Base-by-base conservation (phyloP, 2,888 invertebrate genomes). In the Dasypogon diadema region DNA sequence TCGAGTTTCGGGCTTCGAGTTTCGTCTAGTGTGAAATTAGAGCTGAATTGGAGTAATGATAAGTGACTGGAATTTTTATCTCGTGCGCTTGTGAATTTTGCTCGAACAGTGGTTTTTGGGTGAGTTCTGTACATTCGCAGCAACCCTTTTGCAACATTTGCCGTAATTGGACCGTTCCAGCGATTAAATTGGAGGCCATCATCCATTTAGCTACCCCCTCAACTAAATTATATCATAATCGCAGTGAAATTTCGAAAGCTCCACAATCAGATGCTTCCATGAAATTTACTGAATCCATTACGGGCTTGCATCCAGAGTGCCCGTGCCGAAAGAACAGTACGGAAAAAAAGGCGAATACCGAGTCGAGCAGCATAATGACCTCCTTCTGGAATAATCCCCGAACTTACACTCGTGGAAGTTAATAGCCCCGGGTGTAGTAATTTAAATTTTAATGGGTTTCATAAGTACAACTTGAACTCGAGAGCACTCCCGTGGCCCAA, bases 401-500 rank as follows among this genome's bases (percentile, higher is more conserved):
- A 68, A 55, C 37, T 73, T 73, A 73, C 30, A 73, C 73, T 56
- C 54, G 70, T 55, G 70, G 42, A 56, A 73, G 73, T 73, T 73
- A 73, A 73, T 73, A 73, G 56, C 73, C 56, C 26, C 54, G 73
- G 73, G 73, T 26, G 70, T 56, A 73, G 73, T 73, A 73, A 73
- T 73, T 73, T 73, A 73, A 73, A 73, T 73, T 73, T 73, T 73
- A 73, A 73, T 73, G 54, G 54, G 26, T 46, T 68, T 46, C 54
- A 68, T 68, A 68, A 65, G 55, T 56, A 68, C 75, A 74, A 21
- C 75, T 75, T 74, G 51, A 74, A 37, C 60, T 54, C 65, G 76
- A 65, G 56, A 74, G 54, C 65, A 56, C 73, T 73, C 42, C n/a
- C 14, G 5, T 21, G 42, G 75, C 48, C 58, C 58, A 30, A 22